phyloP scores from a whole-genome alignment of 2,113 vertebrate genomes.

The Raja brachyura region DNA sequence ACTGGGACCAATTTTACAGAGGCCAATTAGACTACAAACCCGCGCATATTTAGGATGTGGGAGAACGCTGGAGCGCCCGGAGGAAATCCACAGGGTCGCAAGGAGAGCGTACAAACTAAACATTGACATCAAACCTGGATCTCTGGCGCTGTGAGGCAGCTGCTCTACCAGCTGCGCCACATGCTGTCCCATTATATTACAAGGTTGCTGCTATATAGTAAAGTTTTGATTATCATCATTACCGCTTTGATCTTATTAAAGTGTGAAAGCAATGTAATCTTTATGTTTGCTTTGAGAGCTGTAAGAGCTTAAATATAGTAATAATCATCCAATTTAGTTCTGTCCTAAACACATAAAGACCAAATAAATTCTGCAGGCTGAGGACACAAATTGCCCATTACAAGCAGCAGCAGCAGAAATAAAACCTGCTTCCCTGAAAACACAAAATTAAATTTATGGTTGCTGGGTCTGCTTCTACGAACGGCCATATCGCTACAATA shows the following conservation, averaged over 20 bases:
- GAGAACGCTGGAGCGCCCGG: no score
- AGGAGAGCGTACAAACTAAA: no score
- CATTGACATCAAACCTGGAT: no score
- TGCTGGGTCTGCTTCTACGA: background rate
- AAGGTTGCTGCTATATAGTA: background rate
- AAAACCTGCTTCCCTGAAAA: background rate
- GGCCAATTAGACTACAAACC: no score
- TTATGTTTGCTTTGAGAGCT: background rate
- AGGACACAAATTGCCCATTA: background rate
- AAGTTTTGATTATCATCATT: background rate
- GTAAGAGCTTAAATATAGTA: background rate
- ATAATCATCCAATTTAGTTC: background rate
- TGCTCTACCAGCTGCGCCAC: background rate
- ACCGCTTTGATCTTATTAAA: background rate
- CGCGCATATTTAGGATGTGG: no score
- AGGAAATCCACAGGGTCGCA: no score
- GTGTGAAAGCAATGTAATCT: background rate
- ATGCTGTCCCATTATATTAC: background rate
- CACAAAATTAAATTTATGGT: background rate
- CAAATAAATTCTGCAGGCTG: background rate
- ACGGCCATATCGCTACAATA: background rate
- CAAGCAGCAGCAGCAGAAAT: background rate
- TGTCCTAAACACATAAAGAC: background rate
- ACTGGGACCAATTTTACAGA: no score
- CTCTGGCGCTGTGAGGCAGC: no score